These are phyloP conservation scores for Antechinus flavipes DNA, from an alignment of 2,113 vertebrate genomes.

Conservation along the genomic window DNA sequence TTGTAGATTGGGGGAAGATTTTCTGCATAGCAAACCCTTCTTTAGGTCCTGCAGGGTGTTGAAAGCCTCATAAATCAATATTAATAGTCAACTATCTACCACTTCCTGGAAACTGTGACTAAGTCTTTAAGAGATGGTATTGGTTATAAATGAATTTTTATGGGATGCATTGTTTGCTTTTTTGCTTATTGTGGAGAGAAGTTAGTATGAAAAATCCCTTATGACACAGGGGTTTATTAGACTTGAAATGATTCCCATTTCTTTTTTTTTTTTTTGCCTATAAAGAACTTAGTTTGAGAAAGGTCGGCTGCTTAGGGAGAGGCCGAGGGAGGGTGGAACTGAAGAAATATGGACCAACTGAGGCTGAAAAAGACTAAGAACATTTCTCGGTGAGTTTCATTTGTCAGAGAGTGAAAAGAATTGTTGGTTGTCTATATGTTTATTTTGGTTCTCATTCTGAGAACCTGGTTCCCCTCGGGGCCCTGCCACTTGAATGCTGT, in stretches of 20 bases:
- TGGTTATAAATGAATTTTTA: constrained; percentile 70
- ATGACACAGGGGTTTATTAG: constrained; percentile 36
- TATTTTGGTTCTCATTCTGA: background rate
- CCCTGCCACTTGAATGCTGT: too few relatives aligned
- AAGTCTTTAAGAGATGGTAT: constrained; percentile 63
- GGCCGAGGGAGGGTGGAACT: too few relatives aligned
- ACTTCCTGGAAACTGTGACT: constrained; percentile 66
- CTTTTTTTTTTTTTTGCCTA: constrained; percentile 26
- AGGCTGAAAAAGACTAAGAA: background rate
- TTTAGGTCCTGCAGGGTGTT: constrained; percentile 12
- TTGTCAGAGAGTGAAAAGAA: background rate
- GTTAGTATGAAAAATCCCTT: background rate
- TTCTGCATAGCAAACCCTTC: constrained; percentile 56
- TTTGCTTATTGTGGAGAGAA: constrained; percentile 31
- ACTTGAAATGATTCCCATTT: constrained; percentile 25
- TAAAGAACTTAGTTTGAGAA: constrained; percentile 39
- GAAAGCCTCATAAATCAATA: constrained; percentile 61
- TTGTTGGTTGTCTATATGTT: too few relatives aligned
- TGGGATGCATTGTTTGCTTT: constrained; percentile 35
- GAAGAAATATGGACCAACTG: background rate
- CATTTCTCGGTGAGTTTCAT: background rate
- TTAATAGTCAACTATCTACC: constrained; percentile 66
- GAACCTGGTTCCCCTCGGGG: background rate
- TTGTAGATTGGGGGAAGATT: constrained; percentile 57
- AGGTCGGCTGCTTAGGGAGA: background rate